Evolutionary conservation across 2,888 invertebrate genomes (phyloP), one percentile per base, ranked within the genome.

Genomic region (Cephalotes varians): DNA sequence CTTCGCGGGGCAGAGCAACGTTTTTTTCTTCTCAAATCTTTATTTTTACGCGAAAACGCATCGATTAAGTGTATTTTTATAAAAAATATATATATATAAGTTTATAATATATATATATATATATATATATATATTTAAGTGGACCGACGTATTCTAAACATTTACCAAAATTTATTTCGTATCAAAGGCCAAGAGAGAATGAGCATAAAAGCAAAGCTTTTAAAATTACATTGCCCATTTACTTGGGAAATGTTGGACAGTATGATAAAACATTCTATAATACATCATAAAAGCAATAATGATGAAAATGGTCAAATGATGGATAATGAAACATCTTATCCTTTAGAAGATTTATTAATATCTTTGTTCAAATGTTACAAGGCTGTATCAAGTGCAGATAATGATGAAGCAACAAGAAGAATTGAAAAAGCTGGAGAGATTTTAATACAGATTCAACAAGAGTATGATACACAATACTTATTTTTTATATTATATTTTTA

Each of bases 141-240:
- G n/a, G n/a, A n/a, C n/a, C n/a, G n/a, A n/a, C n/a, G n/a, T n/a
- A n/a, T n/a, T n/a, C n/a, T n/a, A n/a, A n/a, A n/a, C n/a, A n/a
- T n/a, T n/a, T n/a, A n/a, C n/a, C n/a, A n/a, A n/a, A n/a, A n/a
- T n/a, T n/a, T n/a, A n/a, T n/a, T n/a, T n/a, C n/a, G n/a, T n/a
- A n/a, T n/a, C n/a, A n/a, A n/a, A n/a, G n/a, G n/a, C n/a, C n/a
- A 7, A 40, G 72, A 73, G 5, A 6, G 40, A 28, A 21, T 15
- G 12, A 64, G 31, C 15, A 12, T 9, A 37, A 74, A 74, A 6
- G 10, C 0, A 74, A 62, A 74, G 4, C 62, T 74, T 7, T 25
- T 7, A 12, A 25, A 37, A n/a, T 74, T 74, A 62, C 25, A 74
- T 0, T 74, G 74, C 7, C 74, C 74, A 9, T 74, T 74, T 62